These are phyloP conservation scores for Ptychodera flava DNA, from an alignment of 35 echinoderm and acorn worm species.

Conservation along the genomic window DNA sequence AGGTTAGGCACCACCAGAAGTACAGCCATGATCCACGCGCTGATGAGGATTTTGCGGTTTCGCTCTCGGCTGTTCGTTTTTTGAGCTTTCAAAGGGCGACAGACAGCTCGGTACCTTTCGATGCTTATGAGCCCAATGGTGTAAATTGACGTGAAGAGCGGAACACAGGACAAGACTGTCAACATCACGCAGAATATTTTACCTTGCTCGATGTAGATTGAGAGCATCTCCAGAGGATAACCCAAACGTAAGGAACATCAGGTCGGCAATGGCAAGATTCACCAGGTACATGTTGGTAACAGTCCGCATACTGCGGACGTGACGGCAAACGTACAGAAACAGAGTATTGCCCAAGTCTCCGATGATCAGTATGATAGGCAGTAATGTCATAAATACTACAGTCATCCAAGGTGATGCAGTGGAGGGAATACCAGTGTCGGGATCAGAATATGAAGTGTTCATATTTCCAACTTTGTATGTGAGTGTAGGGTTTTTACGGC, in stretches of 20 bases:
- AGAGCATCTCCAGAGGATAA: not conserved
- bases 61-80: not conserved
- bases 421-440: no score
- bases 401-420: not conserved
- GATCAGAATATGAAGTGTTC: no score
- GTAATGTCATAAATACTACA: not conserved
- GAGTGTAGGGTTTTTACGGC: no score
- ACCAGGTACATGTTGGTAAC: conserved; percentile 14
- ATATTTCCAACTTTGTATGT: no score
- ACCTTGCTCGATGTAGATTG: not conserved
- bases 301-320: not conserved
- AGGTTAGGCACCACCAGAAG: not conserved
- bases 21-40: conserved; percentile 3
- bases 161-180: not conserved
- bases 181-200: not conserved
- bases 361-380: not conserved
- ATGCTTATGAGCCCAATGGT: not conserved
- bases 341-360: not conserved
- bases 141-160: not conserved
- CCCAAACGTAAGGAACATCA: not conserved
- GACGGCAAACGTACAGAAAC: not conserved
- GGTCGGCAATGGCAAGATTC: conserved; percentile 5
- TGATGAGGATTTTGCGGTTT: not conserved
- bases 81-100: not conserved
- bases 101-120: conserved; percentile 7